Evolutionary conservation across 1,140 invertebrate species (phyloP).

Genomic region (Zophobas atratus): DNA sequence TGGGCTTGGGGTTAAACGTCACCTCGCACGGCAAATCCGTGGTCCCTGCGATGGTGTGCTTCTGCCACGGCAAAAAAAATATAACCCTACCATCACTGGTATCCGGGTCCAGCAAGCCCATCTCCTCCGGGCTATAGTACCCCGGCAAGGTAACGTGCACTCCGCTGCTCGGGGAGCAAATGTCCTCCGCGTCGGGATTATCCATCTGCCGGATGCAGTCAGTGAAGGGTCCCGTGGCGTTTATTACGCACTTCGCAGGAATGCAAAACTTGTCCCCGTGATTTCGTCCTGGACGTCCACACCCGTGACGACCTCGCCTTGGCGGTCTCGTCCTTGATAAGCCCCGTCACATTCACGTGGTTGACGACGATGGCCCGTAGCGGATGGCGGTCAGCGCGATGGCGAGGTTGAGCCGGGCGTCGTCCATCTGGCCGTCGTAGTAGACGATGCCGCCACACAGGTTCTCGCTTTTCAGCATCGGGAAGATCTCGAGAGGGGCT

Average conservation of each 20-base stretch:
- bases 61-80: slow-evolving; percentile 98
- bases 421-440: slow-evolving; percentile 99
- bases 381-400: slow-evolving; percentile 95
- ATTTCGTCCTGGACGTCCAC: slow-evolving; percentile 83
- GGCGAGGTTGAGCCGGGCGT: slow-evolving; percentile 97
- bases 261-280: slow-evolving; percentile 93
- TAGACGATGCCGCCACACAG: slow-evolving; percentile 98
- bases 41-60: slow-evolving; percentile 96
- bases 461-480: slow-evolving; percentile 95
- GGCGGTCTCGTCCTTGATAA: slow-evolving; percentile 83
- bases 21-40: slow-evolving; percentile 96
- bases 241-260: slow-evolving; percentile 95
- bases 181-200: slow-evolving; percentile 84
- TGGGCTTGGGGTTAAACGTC: slow-evolving; percentile 93
- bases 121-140: slow-evolving; percentile 90
- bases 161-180: slow-evolving; percentile 96
- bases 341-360: slow-evolving; percentile 87
- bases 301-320: slow-evolving; percentile 81
- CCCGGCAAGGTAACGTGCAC: slow-evolving; percentile 98
- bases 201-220: slow-evolving; percentile 97
- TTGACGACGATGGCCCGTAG: slow-evolving; percentile 97
- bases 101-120: slow-evolving; percentile 97
- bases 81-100: slow-evolving; percentile 99
- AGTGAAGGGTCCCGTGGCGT: slow-evolving; percentile 99
- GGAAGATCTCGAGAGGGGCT: slow-evolving; percentile 97